Base-by-base conservation (phyloP, 1,140 invertebrate genomes). In the Euglossa dilemma region DNA sequence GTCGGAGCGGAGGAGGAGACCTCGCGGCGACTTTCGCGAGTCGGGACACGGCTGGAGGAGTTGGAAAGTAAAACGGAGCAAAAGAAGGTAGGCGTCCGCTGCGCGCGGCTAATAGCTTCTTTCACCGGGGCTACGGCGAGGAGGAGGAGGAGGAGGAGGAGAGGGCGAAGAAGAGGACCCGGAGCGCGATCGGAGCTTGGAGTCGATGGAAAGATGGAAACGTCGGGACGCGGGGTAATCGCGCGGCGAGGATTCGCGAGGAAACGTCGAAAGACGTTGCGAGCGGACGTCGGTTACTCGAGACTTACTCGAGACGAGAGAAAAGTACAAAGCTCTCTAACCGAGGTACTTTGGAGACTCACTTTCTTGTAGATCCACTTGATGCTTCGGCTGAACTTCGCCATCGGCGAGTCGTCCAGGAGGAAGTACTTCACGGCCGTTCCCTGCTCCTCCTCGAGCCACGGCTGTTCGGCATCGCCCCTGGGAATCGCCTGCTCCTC, bases 331-430 rank as follows among this genome's bases (percentile, higher is more conserved):
- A 54, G 18, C 28, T 18, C 28, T 61, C 20, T 36, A 52, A 45
- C 20, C 28, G 71, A 82, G 43, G 36, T 36, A 64, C n/a, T 45
- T 63, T 80, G 28, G 52, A 52, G 76, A 92, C 91, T 91, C 81
- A 93, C 92, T 89, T 93, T 93, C 85, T 92, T 91, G 79, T 91
- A 90, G 89, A 91, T 89, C 92, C 91, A 92, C 85, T 92, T 93
- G 87, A 90, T 85, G 85, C 91, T 90, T 4, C 89, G 87, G n/a
- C 87, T 84, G 75, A 92, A 93, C 73, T 90, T 91, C 45, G 86
- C 92, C 90, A 90, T 91, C 57, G 91, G 92, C 71, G 91, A 91
- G 83, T 93, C 90, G 78, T 93, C 92, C 50, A 91, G 77, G 43
- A 93, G 90, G 85, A 90, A 93, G 73, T 91, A 91, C 83, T 92